Evolutionary conservation across 2,888 invertebrate genomes (phyloP).

Genomic region (Sipha maydis): DNA sequence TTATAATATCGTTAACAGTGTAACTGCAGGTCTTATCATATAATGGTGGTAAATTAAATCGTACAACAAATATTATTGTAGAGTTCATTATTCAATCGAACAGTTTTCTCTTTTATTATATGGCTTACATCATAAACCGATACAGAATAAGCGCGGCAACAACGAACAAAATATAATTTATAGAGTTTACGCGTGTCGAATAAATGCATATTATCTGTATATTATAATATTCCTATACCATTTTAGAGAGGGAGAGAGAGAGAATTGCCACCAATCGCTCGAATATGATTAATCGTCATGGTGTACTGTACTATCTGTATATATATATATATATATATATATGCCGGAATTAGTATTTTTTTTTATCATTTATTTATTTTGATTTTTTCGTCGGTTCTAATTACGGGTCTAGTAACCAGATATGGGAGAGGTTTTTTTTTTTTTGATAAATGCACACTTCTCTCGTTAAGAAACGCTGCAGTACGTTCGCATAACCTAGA

Average conservation of each 20-base stretch:
- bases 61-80: neutral
- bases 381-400: conserved; percentile 47
- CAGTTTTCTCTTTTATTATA: conserved; percentile 40
- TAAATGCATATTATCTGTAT: neutral
- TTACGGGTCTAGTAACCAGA: conserved; percentile 61
- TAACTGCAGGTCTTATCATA: neutral
- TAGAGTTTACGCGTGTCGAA: neutral
- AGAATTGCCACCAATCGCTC: conserved; percentile 27
- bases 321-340: neutral
- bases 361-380: conserved; percentile 45
- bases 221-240: neutral
- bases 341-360: conserved; percentile 28
- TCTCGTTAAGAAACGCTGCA: conserved; percentile 48
- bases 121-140: neutral
- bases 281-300: conserved; percentile 37
- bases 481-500: conserved; percentile 51
- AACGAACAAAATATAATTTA: conserved; percentile 27
- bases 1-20: neutral
- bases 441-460: conserved; percentile 16
- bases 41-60: conserved; percentile 5
- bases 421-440: conserved; percentile 56
- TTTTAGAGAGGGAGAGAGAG: conserved; percentile 23
- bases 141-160: neutral
- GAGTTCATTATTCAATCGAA: neutral
- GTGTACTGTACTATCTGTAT: neutral